These are phyloP conservation scores for Oopsacas minuta DNA, from an alignment of 37 sponge, comb jelly and placozoan genomes.

Conservation along the genomic window DNA sequence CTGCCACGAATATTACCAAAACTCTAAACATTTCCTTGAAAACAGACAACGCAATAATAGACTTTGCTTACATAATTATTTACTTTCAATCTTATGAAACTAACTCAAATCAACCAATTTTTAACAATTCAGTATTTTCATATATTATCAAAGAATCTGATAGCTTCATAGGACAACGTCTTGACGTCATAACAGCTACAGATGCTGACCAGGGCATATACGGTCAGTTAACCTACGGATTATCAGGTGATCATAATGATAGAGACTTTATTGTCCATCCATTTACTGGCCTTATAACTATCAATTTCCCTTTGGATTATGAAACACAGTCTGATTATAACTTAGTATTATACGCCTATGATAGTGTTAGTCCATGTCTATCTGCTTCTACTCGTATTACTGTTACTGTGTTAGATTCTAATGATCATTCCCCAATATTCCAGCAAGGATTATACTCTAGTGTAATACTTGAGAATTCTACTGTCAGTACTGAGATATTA, in stretches of 20 bases:
- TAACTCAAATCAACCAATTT: neutral
- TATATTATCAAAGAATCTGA: neutral
- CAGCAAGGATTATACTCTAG: neutral
- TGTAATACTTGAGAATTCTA: neutral
- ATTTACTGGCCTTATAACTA: conserved; percentile 33
- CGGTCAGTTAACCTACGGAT: neutral
- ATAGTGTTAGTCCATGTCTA: conserved; percentile 20
- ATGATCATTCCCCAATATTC: conserved; percentile 46
- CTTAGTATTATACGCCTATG: conserved; percentile 22
- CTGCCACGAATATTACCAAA: neutral
- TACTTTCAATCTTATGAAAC: neutral
- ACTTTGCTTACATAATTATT: neutral
- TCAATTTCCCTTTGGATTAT: conserved; percentile 9
- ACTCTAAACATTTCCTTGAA: neutral
- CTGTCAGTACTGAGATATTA: neutral
- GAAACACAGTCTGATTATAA: neutral
- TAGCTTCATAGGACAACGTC: conserved; percentile 4
- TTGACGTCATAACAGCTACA: conserved; percentile 29
- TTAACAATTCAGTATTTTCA: neutral
- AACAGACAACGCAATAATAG: neutral
- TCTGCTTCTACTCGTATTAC: neutral
- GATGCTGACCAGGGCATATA: conserved; percentile 37
- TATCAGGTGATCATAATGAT: neutral
- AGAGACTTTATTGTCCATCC: conserved; percentile 28
- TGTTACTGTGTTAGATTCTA: conserved; percentile 48